phyloP scores from a whole-genome alignment of 2,888 invertebrate genomes.

The Sycophila texana region DNA sequence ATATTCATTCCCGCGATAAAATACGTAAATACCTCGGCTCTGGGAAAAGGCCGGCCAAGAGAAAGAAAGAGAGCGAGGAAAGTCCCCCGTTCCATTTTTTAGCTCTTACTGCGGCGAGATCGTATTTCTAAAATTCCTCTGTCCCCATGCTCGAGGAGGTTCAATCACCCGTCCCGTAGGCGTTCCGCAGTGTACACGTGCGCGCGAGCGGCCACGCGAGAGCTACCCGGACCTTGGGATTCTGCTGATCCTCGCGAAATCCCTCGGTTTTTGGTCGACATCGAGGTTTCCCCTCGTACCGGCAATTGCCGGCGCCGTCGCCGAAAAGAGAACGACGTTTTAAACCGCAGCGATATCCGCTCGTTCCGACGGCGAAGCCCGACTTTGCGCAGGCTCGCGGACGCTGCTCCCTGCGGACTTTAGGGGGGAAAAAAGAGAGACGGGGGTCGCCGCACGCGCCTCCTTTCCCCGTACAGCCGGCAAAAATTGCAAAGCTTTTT shows the following conservation, averaged over 20 bases:
- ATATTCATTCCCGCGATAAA: slow-evolving; percentile 44
- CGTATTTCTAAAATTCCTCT: slow-evolving; percentile 47
- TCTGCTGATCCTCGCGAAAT: slow-evolving; percentile 74
- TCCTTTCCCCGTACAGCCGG: background rate
- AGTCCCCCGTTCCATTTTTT: slow-evolving; percentile 12
- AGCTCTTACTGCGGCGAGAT: background rate
- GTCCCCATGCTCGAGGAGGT: slow-evolving; percentile 25
- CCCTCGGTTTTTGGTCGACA: slow-evolving; percentile 61
- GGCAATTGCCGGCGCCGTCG: slow-evolving; percentile 60
- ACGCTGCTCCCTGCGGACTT: slow-evolving; percentile 62
- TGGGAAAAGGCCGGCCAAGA: slow-evolving; percentile 47
- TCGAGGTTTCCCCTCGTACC: slow-evolving; percentile 61
- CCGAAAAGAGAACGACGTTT: slow-evolving; percentile 67
- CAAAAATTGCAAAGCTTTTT: slow-evolving; percentile 47
- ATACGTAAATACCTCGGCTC: slow-evolving; percentile 41
- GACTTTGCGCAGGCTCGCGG: slow-evolving; percentile 50
- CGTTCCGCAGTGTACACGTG: slow-evolving; percentile 32
- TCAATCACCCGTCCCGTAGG: slow-evolving; percentile 45
- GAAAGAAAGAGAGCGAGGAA: slow-evolving; percentile 22
- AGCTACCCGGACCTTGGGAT: slow-evolving; percentile 60
- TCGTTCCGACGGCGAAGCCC: slow-evolving; percentile 63
- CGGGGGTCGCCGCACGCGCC: slow-evolving; percentile 56
- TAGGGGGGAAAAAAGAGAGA: slow-evolving; percentile 58
- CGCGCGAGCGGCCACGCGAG: slow-evolving; percentile 4
- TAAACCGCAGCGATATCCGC: slow-evolving; percentile 74